Evolutionary conservation across 2,797 vertebrate species (phyloP), one percentile per base, ranked within the genome.

Genomic region (Arrhamphus sclerolepis): DNA sequence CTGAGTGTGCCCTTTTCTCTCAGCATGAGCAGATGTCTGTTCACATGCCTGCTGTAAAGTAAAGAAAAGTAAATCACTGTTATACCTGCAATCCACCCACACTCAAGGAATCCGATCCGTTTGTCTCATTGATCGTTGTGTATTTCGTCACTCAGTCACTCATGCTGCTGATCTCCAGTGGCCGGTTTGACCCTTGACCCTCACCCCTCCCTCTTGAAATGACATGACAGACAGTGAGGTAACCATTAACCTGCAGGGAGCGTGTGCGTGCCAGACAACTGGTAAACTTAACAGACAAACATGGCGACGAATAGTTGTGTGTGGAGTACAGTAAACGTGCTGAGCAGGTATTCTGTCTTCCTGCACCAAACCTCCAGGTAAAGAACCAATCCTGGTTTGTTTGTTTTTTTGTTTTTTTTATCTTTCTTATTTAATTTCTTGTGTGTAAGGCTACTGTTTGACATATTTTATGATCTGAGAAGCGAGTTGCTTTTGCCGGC

Each of bases 201-300:
- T 6, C 6, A 6, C 24, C 24, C 24, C 3, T 26, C 24, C 24
- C 24, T 26, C 3, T 26, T 6, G 24, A 59, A 38, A 41, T 54
- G 13, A 24, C 55, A 16, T 9, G 24, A 19, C 5, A 7, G n/a
- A 34, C 2, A 42, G 4, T 2, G 0, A 5, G 74, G 24, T 80
- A 80, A 86, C 85, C 61, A 86, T 89, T 88, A 87, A 87, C 87
- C 41, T 14, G 20, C 31, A 0, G 9, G 1, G 44, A 2, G 41
- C 28, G 66, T 50, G 47, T 40, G 43, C 22, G 14, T 38, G 63
- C 67, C 70, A 21, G 2, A 29, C 28, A 1, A 51, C 20, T 19
- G 52, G 70, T 58, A 29, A 1, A 51, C 20, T 44, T 17, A 2
- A 24, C 51, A 3, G 61, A 31, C 26, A 21, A 77, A 70, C 62